Conservation (phyloP, 2,797 vertebrate species). For the Semotilus atromaculatus region DNA sequence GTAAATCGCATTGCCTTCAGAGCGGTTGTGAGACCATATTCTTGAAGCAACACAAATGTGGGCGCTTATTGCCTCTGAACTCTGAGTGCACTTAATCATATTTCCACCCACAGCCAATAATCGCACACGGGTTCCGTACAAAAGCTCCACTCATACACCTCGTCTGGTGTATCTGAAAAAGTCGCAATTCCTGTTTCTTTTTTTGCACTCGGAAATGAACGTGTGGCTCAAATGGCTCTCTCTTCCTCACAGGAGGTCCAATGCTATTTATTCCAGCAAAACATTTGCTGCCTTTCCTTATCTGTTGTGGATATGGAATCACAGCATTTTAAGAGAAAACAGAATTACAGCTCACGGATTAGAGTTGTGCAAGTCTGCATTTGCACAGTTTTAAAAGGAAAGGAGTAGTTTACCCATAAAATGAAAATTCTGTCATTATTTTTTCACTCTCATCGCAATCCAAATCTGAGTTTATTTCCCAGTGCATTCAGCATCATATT, state of each 20-base stretch:
- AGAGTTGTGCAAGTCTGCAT: conserved; percentile 10
- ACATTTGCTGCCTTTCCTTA: conserved; percentile 67
- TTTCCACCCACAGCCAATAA: conserved; percentile 48
- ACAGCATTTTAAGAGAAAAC: conserved; percentile 59
- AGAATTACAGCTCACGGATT: conserved; percentile 46
- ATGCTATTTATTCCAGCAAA: conserved; percentile 68
- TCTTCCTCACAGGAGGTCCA: conserved; percentile 58
- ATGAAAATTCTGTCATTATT: too few relatives aligned
- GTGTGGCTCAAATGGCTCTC: conserved; percentile 63
- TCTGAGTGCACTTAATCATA: conserved; percentile 49
- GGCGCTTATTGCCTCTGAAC: conserved; percentile 47
- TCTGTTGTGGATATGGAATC: conserved; percentile 62
- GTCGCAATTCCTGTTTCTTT: conserved; percentile 57
- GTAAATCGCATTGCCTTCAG: conserved; percentile 43
- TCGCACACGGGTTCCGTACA: conserved; percentile 24
- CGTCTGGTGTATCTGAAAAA: conserved; percentile 22
- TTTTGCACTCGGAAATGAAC: conserved; percentile 60
- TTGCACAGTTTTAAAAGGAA: too few relatives aligned
- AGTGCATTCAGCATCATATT: too few relatives aligned
- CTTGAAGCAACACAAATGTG: conserved; percentile 38
- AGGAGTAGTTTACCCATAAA: too few relatives aligned
- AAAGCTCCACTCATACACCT: conserved; percentile 34
- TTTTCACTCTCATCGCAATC: too few relatives aligned
- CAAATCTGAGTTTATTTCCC: too few relatives aligned
- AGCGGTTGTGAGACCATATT: conserved; percentile 26